Evolutionary conservation across 2,797 vertebrate genomes (phyloP).

Genomic region (Otolemur crassicaudatus): DNA sequence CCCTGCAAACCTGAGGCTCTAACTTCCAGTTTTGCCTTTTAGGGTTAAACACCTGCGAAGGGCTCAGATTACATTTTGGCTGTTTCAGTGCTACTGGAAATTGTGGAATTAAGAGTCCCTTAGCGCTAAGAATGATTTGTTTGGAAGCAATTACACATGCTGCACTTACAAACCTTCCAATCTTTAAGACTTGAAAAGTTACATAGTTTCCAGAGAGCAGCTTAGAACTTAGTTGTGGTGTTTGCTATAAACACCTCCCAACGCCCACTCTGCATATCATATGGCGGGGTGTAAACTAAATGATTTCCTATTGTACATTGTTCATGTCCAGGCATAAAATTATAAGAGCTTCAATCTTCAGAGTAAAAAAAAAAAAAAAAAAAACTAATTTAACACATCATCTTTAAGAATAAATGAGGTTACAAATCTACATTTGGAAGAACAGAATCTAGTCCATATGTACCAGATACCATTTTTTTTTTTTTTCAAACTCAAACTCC

Average conservation of each 20-base stretch:
- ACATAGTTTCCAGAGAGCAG: neutral
- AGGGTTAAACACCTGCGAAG: conserved; percentile 23
- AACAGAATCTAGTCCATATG: conserved; percentile 87
- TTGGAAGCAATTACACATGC: conserved; percentile 15
- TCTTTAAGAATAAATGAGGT: conserved; percentile 86
- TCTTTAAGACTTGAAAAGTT: conserved; percentile 29
- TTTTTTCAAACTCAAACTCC: conserved; percentile 72
- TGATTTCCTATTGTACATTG: conserved; percentile 68
- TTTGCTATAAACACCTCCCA: conserved; percentile 8
- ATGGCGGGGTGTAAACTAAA: conserved; percentile 32
- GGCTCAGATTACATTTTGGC: neutral
- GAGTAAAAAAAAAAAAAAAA: conserved; percentile 61
- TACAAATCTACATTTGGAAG: conserved; percentile 84
- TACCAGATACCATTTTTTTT: conserved; percentile 82
- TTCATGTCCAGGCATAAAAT: conserved; percentile 68
- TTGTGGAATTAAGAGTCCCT: conserved; percentile 23
- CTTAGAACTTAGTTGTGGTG: neutral
- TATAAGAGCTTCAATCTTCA: conserved; percentile 61
- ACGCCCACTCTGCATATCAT: neutral
- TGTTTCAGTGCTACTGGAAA: neutral
- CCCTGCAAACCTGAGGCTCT: neutral
- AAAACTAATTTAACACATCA: conserved; percentile 76
- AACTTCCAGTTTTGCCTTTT: neutral
- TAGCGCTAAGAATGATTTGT: neutral
- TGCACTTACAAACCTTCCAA: neutral